Evolutionary conservation across 2,113 vertebrate species (phyloP).

Genomic region (Scomber japonicus): DNA sequence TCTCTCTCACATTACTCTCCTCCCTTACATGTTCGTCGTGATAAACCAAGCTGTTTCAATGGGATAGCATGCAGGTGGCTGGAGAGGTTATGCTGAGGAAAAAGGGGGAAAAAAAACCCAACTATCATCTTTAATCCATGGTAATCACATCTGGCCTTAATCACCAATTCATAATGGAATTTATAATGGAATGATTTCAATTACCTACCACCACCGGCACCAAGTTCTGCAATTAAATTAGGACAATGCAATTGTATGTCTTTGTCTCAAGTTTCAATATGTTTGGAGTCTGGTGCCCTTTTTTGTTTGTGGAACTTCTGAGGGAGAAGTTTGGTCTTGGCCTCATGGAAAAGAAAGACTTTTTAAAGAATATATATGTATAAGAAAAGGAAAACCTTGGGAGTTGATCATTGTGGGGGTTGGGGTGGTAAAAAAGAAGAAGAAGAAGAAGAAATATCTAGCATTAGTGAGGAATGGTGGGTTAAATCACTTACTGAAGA

Average conservation of each 20-base stretch:
- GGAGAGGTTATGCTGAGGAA: slow-evolving; percentile 73
- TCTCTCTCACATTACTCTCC: slow-evolving; percentile 17
- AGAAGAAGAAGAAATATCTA: slow-evolving; percentile 74
- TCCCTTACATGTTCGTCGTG: not conserved
- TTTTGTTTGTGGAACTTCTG: slow-evolving; percentile 88
- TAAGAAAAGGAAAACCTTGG: slow-evolving; percentile 43
- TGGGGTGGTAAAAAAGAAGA: slow-evolving; percentile 23
- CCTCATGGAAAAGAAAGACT: slow-evolving; percentile 71
- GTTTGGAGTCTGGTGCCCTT: slow-evolving; percentile 54
- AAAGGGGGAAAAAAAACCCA: slow-evolving; percentile 61
- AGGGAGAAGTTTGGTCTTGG: slow-evolving; percentile 87
- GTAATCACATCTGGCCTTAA: slow-evolving; percentile 94
- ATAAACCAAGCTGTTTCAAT: slow-evolving; percentile 53
- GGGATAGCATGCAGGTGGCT: slow-evolving; percentile 86
- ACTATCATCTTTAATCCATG: slow-evolving; percentile 94
- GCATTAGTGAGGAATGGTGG: slow-evolving; percentile 96
- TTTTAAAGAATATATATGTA: slow-evolving; percentile 3
- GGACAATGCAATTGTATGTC: slow-evolving; percentile 61
- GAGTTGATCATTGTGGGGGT: slow-evolving; percentile 55
- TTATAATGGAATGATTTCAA: slow-evolving; percentile 99
- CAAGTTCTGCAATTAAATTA: slow-evolving; percentile 74
- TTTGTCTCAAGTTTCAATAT: slow-evolving; percentile 59
- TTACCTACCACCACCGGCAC: slow-evolving; percentile 91
- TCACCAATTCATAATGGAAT: slow-evolving; percentile 98
- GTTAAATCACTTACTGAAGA: slow-evolving; percentile 99